Evolutionary conservation across 2,888 invertebrate species (phyloP), one percentile per base, ranked within the genome.

Genomic region (Ophioninae sp.): DNA sequence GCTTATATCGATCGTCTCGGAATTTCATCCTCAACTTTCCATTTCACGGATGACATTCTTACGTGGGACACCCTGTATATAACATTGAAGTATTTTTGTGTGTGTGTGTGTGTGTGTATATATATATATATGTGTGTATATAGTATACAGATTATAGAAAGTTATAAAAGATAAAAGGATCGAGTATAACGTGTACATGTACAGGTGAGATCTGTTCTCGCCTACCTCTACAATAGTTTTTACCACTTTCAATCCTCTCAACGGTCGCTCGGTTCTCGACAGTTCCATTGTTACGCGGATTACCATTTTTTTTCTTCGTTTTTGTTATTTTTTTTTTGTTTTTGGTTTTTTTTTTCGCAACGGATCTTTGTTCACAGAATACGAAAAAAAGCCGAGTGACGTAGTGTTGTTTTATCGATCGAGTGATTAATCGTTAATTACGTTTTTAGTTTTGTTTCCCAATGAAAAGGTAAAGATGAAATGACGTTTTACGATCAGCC

Each of bases 121-220:
- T 44, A 44, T 44, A 44, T 44, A 73, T 59, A 17, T 84, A 83
- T 81, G 64, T 65, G 64, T 65, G 73, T 79, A 83, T 81, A 85
- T 85, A 84, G 85, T 83, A 82, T 83, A 69, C 73, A 84, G 86
- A 87, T 87, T 87, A 89, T 89, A 89, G 89, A 89, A 89, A 89
- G 89, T 89, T 89, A 89, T 86, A 89, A 89, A 89, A 89, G 89
- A 88, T 89, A 89, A 88, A 89, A 89, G 89, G 87, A 89, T 88
- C 87, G 85, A 89, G 87, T 88, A 87, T 84, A 86, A 87, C 87
- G 79, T 68, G 57, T 88, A 87, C 87, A 87, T 85, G 79, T 88
- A 87, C 86, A 86, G 86, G 70, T 84, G 72, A 69, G 67, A 79
- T 57, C 21, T 82, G 6, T 68, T 56, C 41, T 81, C 70, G 69